Conservation (phyloP, 2,888 invertebrate genomes). For the Amblyjoppa proteus region DNA sequence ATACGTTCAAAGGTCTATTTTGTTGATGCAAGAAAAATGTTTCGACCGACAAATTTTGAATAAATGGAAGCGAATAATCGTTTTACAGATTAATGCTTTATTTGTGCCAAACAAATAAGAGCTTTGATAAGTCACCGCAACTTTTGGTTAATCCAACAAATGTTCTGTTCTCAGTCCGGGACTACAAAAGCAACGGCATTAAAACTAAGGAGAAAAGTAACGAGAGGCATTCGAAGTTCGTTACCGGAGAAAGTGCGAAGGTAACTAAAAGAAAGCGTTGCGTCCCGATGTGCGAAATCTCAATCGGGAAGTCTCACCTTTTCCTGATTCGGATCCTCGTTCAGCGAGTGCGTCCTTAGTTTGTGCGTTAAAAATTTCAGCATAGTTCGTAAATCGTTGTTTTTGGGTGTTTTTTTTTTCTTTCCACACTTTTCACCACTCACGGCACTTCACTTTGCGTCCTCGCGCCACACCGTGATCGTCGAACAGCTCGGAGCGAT, state of each 20-base stretch:
- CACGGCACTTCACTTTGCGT: constrained; percentile 4
- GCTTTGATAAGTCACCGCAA: no score
- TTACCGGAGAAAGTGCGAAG: not conserved
- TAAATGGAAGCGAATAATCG: no score
- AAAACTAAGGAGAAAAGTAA: not conserved
- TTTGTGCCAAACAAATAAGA: no score
- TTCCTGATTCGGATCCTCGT: constrained; percentile 92
- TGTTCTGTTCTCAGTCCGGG: no score
- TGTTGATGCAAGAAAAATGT: no score
- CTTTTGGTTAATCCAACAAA: no score
- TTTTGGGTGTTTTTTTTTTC: not conserved
- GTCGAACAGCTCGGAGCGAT: not conserved
- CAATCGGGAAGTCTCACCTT: constrained; percentile 87
- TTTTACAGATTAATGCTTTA: no score
- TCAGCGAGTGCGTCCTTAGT: constrained; percentile 94
- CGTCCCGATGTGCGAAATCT: no score
- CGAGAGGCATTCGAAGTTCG: not conserved
- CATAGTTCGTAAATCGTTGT: constrained; percentile 88
- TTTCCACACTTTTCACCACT: constrained; percentile 63
- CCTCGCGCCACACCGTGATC: constrained; percentile 7
- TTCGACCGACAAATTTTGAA: no score
- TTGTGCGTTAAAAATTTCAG: constrained; percentile 95
- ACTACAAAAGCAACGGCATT: no score
- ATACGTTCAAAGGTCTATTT: no score
- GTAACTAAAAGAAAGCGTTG: not conserved